Base-by-base conservation (phyloP, 64 coral and sea anemone genomes). In the Acropora tenuis region DNA sequence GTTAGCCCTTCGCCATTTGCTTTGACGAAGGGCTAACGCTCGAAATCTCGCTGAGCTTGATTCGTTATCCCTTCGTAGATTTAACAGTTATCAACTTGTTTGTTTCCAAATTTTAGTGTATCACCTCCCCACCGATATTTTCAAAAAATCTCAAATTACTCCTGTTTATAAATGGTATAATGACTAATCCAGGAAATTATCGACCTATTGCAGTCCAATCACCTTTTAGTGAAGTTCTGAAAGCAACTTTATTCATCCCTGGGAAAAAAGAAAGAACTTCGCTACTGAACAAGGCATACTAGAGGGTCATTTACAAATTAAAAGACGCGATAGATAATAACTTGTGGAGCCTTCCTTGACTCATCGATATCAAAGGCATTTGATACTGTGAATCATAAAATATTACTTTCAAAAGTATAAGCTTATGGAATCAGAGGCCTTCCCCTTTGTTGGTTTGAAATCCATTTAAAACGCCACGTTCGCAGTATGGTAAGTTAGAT, bases 341-440 rank as follows among this genome's bases (percentile, higher is more conserved):
- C 68, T 71, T 71, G 6, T 71, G 68, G 13, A 71, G 68, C 18
- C 68, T 71, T 71, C 68, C 68, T 71, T 71, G 0, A 71, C 18
- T 16, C 30, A 30, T 30, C 30, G 30, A 30, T 0, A 71, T 30
- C 67, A 71, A 71, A 71, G 67, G 19, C 67, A 71, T 55, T 71
- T 71, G 67, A 71, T 71, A 71, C 67, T 71, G 1, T 71, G 18
- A 71, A 71, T 71, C 20, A 71, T 71, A 17, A 71, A 71, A 71
- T 40, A 71, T 71, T 71, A 71, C 68, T 71, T 17, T 71, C 68
- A 55, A 71, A 71, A 0, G 6, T 71, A 71, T 71, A 71, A 17
- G 68, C 68, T 71, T 71, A 71, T 71, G 68, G 68, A 71, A 71
- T 71, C 68, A 71, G 68, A 30, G 8, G 20, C 18, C 68, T 71